Conservation (phyloP, 2,888 invertebrate species). For the Ctenicera cuprea region DNA sequence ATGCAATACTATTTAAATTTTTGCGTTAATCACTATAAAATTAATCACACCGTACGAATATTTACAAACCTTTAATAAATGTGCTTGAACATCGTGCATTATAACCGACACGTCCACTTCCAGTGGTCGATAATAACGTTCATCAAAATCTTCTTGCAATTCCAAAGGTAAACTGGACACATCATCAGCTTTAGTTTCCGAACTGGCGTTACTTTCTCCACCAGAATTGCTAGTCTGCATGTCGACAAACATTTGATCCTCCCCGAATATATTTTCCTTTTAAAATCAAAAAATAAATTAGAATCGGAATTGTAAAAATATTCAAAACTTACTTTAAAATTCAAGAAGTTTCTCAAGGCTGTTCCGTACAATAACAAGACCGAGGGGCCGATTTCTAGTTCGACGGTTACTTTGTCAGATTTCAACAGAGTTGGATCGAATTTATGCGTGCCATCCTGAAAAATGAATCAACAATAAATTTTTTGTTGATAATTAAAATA, state of each 20-base stretch:
- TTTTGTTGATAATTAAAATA: no score
- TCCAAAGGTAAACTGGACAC: constrained; percentile 82
- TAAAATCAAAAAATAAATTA: no score
- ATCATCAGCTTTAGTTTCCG: constrained; percentile 80
- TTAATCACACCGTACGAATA: no score
- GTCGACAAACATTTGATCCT: constrained; percentile 95
- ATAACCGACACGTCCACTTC: constrained; percentile 95
- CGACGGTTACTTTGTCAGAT: constrained; percentile 93
- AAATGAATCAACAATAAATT: no score
- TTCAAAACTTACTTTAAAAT: constrained; percentile 80
- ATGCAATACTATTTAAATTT: constrained; percentile 82
- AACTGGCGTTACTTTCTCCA: constrained; percentile 64
- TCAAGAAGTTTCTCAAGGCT: constrained; percentile 90
- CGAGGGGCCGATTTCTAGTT: constrained; percentile 96
- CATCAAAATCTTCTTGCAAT: constrained; percentile 88
- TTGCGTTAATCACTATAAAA: constrained; percentile 33
- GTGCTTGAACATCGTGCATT: constrained; percentile 96
- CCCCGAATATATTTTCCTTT: constrained; percentile 97
- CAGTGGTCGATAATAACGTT: constrained; percentile 90
- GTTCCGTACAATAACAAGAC: constrained; percentile 94
- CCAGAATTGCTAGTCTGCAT: constrained; percentile 82
- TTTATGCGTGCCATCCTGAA: constrained; percentile 80
- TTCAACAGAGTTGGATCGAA: constrained; percentile 92
- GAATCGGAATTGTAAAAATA: no score
- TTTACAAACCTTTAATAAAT: constrained; percentile 86